Evolutionary conservation across 30 jellyfish, hydroid and myxozoan species (phyloP).

Genomic region (Cassiopea andromeda): DNA sequence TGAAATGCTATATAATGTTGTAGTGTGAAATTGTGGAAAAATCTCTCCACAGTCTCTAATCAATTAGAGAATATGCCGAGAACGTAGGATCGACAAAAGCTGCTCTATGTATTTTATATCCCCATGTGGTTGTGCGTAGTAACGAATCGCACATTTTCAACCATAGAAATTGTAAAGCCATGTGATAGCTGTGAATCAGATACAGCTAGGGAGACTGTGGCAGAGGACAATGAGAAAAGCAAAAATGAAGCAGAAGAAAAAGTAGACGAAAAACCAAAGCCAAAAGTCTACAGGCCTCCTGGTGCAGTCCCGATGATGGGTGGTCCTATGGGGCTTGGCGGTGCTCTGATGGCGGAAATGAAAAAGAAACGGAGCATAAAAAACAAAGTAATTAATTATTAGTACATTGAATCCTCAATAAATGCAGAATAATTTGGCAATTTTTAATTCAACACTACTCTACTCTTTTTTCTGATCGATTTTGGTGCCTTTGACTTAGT

Average conservation of each 20-base stretch:
- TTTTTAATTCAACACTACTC: too few species aligned
- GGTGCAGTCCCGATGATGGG: conserved; percentile 79
- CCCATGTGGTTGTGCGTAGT: too few species aligned
- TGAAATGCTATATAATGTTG: too few species aligned
- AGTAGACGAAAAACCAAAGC: conserved; percentile 38
- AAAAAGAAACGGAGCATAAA: conserved; percentile 69
- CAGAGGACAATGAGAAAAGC: background rate
- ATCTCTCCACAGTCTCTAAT: too few species aligned
- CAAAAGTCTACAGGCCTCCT: conserved; percentile 67
- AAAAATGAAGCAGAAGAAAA: conserved; percentile 31
- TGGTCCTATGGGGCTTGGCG: conserved; percentile 75
- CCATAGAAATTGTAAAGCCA: background rate
- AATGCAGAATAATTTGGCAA: too few species aligned
- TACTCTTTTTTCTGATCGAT: too few species aligned
- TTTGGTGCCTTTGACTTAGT: too few species aligned
- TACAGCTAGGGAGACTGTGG: background rate
- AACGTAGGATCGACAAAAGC: too few species aligned
- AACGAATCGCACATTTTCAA: background rate
- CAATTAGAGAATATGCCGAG: too few species aligned
- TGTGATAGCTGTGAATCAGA: background rate
- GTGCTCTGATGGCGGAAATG: conserved; percentile 88
- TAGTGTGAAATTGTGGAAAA: too few species aligned
- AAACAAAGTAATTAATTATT: conserved; percentile 20
- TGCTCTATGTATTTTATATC: too few species aligned
- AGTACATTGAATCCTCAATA: too few species aligned